Percentiles rank a stretch among this genome's conserved stretches.
phyloP scores from a whole-genome alignment of 1,140 invertebrate genomes.

The Paraescarpia echinospica region DNA sequence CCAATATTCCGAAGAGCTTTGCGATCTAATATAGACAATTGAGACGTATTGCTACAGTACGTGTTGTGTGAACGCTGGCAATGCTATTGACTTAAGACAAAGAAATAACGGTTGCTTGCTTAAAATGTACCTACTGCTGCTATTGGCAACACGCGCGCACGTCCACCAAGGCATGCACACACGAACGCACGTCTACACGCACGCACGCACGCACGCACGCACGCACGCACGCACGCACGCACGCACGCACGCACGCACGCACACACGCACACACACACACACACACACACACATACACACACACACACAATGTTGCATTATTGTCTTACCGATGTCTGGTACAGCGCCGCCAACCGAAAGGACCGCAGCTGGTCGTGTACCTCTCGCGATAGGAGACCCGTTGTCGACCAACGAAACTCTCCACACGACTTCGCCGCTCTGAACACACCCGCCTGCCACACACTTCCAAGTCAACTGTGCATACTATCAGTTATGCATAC shows the following conservation, averaged over 20 bases:
- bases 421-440: neutral
- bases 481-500: too few species aligned
- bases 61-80: too few species aligned
- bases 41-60: too few species aligned
- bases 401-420: neutral
- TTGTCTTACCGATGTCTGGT: neutral
- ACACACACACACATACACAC: neutral
- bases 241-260: neutral
- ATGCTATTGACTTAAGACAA: neutral
- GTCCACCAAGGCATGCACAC: neutral
- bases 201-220: conserved; percentile 13
- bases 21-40: too few species aligned
- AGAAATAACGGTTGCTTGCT: neutral
- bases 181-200: neutral
- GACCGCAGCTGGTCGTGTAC: neutral
- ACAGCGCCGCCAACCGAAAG: neutral
- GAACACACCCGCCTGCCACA: neutral
- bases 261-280: neutral
- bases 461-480: neutral
- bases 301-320: neutral
- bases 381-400: neutral
- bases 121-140: too few species aligned
- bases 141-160: too few species aligned
- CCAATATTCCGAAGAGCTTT: too few species aligned
- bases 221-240: neutral